Percentiles rank a stretch among this genome's conserved stretches.
Conservation (phyloP, 2,888 invertebrate genomes). For the Phengaris alcon region DNA sequence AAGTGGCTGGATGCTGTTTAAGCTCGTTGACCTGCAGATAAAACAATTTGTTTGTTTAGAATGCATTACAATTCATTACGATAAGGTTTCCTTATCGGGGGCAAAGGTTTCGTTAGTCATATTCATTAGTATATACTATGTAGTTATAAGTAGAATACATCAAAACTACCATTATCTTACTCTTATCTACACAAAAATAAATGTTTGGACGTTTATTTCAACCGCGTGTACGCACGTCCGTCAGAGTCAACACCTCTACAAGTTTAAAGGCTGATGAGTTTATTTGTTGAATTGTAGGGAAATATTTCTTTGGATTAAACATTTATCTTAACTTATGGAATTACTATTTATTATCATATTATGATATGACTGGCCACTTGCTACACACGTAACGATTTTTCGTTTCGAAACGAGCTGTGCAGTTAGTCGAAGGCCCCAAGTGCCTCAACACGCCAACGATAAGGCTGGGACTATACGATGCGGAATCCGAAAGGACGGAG, state of each 20-base stretch:
- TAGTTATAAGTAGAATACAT: background rate
- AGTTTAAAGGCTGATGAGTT: background rate
- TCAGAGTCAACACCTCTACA: background rate
- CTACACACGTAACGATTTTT: too few relatives aligned
- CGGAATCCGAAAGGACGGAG: too few relatives aligned
- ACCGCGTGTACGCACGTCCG: background rate
- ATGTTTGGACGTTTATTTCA: background rate
- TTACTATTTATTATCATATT: too few relatives aligned
- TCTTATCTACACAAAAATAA: constrained; percentile 1
- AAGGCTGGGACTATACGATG: too few relatives aligned
- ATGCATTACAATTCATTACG: constrained; percentile 31
- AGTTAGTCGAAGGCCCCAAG: too few relatives aligned
- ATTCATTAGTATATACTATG: background rate
- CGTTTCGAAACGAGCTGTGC: too few relatives aligned
- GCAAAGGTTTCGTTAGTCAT: constrained; percentile 19
- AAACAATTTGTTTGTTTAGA: constrained; percentile 37
- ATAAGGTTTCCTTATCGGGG: constrained; percentile 34
- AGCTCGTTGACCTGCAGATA: constrained; percentile 54
- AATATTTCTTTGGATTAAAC: too few relatives aligned
- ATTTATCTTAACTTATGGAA: too few relatives aligned
- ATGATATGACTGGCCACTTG: too few relatives aligned
- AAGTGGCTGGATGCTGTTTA: constrained; percentile 56
- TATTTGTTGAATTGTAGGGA: background rate
- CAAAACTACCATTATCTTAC: constrained; percentile 1
- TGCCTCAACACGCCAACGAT: too few relatives aligned